Percentiles rank a stretch among this genome's conserved stretches.
Evolutionary conservation across 2,797 vertebrate genomes (phyloP).

Genomic region (Pseudochaenichthys georgianus): DNA sequence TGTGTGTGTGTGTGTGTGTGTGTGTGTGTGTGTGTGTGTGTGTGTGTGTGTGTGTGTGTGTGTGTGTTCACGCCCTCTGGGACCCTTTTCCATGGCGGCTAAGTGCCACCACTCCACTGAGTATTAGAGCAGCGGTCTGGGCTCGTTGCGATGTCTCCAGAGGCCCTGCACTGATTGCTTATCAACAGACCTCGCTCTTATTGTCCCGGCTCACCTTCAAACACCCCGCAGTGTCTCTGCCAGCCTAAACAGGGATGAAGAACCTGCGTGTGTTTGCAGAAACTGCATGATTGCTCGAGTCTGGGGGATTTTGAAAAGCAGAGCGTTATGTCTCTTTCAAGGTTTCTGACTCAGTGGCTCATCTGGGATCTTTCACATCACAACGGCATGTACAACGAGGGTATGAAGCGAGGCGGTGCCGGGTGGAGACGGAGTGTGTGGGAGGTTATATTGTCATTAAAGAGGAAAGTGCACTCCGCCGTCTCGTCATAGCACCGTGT

Average conservation of each 20-base stretch:
- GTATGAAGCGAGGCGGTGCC: slow-evolving; percentile 6
- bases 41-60: slow-evolving; percentile 9
- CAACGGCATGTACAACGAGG: background rate
- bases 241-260: slow-evolving; percentile 17
- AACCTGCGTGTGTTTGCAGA: slow-evolving; percentile 8
- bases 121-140: slow-evolving; percentile 30
- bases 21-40: too few species aligned
- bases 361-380: slow-evolving; percentile 20
- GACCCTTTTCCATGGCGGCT: slow-evolving; percentile 55
- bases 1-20: background rate
- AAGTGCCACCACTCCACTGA: slow-evolving; percentile 55
- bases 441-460: slow-evolving; percentile 43
- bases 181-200: slow-evolving; percentile 45
- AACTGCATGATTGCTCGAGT: slow-evolving; percentile 23
- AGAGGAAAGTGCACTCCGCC: slow-evolving; percentile 37
- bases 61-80: slow-evolving; percentile 18
- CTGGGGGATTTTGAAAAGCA: slow-evolving; percentile 1
- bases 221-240: slow-evolving; percentile 19
- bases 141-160: slow-evolving; percentile 45
- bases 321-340: background rate
- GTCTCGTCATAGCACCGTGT: slow-evolving; percentile 15
- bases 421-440: slow-evolving; percentile 26
- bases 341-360: slow-evolving; percentile 5
- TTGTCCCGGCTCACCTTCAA: slow-evolving; percentile 54
- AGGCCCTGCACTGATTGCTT: slow-evolving; percentile 55